Percentiles rank a stretch among this genome's conserved stretches.
phyloP scores from a whole-genome alignment of 35 echinoderm and acorn worm species.

The Apostichopus japonicus region DNA sequence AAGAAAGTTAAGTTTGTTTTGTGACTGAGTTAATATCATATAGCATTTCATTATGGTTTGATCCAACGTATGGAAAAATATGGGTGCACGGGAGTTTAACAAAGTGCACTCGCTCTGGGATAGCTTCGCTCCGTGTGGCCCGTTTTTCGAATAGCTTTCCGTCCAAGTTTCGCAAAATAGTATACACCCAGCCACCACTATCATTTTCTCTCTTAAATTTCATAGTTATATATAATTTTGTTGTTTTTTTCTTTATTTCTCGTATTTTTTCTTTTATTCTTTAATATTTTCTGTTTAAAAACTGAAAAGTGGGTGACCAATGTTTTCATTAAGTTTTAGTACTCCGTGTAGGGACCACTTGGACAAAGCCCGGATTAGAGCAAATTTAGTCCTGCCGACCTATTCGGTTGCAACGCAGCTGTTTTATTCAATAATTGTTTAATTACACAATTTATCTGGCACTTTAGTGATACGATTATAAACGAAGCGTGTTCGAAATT shows the following conservation, averaged over 20 bases:
- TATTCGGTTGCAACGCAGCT: conserved; percentile 34
- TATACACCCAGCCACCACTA: neutral
- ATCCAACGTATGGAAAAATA: neutral
- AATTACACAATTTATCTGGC: conserved; percentile 40
- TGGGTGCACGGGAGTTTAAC: conserved; percentile 38
- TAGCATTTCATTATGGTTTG: conserved; percentile 13
- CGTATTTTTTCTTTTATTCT: neutral
- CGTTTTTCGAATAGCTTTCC: neutral
- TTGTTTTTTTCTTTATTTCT: neutral
- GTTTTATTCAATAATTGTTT: conserved; percentile 18
- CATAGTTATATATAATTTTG: neutral
- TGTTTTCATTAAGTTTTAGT: conserved; percentile 51
- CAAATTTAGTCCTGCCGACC: neutral
- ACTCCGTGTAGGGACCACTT: conserved; percentile 20
- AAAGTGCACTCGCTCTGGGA: conserved; percentile 49
- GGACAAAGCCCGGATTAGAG: conserved; percentile 11
- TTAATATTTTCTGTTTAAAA: neutral
- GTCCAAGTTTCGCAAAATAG: neutral
- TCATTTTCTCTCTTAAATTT: conserved; percentile 5
- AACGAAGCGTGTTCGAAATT: conserved; percentile 3
- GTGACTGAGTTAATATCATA: too few relatives aligned
- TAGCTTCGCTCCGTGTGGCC: conserved; percentile 30
- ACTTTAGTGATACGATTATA: neutral
- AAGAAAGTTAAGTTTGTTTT: conserved; percentile 20
- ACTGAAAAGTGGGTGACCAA: neutral